Evolutionary conservation across 2,888 invertebrate species (phyloP).

Genomic region (Phrixothrix hirtus): DNA sequence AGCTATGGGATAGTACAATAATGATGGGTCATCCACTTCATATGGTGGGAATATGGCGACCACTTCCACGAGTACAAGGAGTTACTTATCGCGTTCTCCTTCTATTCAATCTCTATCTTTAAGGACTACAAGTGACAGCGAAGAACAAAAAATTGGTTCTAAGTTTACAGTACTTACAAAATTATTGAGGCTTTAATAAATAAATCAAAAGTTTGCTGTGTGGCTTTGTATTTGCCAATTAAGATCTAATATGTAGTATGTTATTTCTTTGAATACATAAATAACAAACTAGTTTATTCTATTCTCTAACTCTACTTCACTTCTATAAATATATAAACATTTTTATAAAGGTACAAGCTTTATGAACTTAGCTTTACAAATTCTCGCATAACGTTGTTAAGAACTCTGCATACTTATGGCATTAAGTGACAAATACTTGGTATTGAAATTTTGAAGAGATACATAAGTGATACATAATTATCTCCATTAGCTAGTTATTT

Average conservation of each 20-base stretch:
- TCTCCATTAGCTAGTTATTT: background rate
- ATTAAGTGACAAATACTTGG: conserved; percentile 37
- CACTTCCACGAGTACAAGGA: background rate
- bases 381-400: conserved; percentile 23
- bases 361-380: background rate
- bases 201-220: no score
- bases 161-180: no score
- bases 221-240: no score
- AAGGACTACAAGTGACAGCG: no score
- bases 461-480: conserved; percentile 19
- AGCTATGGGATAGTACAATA: conserved; percentile 1
- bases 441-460: conserved; percentile 15
- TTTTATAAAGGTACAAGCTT: background rate
- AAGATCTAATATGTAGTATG: no score
- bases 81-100: no score
- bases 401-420: conserved; percentile 41
- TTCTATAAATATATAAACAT: background rate
- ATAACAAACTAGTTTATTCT: background rate
- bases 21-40: no score
- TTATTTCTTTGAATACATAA: background rate
- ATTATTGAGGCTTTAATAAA: no score
- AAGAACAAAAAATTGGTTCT: no score
- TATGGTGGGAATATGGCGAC: background rate
- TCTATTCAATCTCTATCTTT: no score
- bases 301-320: background rate